These are phyloP conservation scores for Ips nitidus DNA, from an alignment of 1,140 invertebrate species.

Conservation along the genomic window DNA sequence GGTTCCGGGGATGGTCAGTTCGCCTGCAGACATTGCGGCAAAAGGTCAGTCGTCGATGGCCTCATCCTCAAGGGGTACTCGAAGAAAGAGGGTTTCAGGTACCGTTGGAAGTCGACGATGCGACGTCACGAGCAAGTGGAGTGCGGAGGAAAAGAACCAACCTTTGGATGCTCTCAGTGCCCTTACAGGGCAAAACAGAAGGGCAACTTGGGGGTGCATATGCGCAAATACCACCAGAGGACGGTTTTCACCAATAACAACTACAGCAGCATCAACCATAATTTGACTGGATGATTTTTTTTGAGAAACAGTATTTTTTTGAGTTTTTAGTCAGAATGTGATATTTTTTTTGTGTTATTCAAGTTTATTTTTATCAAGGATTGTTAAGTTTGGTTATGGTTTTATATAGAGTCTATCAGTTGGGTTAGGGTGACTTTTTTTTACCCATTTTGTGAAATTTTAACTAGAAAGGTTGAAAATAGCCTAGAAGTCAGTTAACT, in stretches of 20 bases:
- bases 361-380: too few relatives aligned
- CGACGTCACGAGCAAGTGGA: conserved; percentile 81
- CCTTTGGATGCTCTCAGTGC: conserved; percentile 80
- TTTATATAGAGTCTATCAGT: too few relatives aligned
- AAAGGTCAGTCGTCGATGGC: conserved; percentile 52
- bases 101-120: conserved; percentile 80
- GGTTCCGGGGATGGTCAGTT: conserved; percentile 67
- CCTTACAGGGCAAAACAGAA: conserved; percentile 76
- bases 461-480: too few relatives aligned
- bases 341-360: too few relatives aligned
- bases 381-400: too few relatives aligned
- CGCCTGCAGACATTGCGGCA: conserved; percentile 76
- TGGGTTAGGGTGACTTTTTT: too few relatives aligned
- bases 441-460: too few relatives aligned
- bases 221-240: conserved; percentile 73
- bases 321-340: too few relatives aligned
- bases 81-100: conserved; percentile 44
- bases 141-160: conserved; percentile 81
- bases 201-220: conserved; percentile 79
- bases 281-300: neutral
- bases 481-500: too few relatives aligned
- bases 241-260: conserved; percentile 8
- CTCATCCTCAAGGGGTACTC: neutral
- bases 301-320: too few relatives aligned
- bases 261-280: conserved; percentile 4